A percentile compares a stretch with the other conserved stretches of the same genome.
Conservation (phyloP, 2,888 invertebrate genomes). For the Microplitis manilae region DNA sequence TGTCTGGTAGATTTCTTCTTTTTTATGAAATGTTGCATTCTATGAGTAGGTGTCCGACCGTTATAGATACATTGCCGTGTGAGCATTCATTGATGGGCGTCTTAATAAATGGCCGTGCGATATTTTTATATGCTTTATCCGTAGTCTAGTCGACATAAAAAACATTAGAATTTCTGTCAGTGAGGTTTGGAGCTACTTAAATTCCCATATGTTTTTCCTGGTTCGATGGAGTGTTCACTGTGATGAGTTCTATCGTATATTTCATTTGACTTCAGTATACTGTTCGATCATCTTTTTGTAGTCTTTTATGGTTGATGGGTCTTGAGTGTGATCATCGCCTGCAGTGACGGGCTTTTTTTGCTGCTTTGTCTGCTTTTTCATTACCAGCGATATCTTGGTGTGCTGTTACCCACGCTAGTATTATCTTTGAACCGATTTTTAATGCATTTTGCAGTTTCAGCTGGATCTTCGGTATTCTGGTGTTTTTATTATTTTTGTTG, state of each 20-base stretch:
- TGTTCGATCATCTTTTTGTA: background rate
- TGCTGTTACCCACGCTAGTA: conserved; percentile 25
- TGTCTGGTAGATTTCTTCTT: background rate
- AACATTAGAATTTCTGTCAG: background rate
- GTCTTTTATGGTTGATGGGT: background rate
- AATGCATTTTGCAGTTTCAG: background rate
- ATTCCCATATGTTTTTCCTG: background rate
- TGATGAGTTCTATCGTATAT: background rate
- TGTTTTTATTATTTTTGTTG: conserved; percentile 3
- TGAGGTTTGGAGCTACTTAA: background rate
- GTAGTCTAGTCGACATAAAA: background rate
- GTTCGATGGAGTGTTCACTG: background rate
- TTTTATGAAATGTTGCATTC: background rate
- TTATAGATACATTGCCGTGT: background rate
- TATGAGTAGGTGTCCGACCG: no score
- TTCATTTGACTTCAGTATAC: background rate
- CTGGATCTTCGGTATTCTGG: conserved; percentile 22
- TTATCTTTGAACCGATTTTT: background rate
- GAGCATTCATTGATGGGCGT: background rate
- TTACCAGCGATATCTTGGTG: conserved; percentile 30
- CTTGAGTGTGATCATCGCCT: background rate
- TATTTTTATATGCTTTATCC: background rate
- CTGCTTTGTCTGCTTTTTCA: conserved; percentile 21
- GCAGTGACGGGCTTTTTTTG: background rate
- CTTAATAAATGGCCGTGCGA: background rate